phyloP scores from a whole-genome alignment of 2,797 vertebrate species.

The Tangara arthus region DNA sequence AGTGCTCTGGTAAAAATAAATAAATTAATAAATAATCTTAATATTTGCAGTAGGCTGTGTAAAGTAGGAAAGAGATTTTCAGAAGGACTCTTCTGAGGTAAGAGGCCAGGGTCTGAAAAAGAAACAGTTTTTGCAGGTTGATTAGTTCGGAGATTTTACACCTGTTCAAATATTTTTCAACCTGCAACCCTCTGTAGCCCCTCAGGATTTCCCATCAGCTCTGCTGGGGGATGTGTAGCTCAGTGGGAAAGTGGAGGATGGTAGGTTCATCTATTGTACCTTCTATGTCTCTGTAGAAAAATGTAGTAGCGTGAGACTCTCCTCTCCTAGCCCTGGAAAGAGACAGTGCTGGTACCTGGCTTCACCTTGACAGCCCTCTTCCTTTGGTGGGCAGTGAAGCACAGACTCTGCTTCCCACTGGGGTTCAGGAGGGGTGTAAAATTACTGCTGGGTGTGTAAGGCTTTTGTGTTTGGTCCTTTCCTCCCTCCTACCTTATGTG shows the following conservation, averaged over 20 bases:
- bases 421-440: neutral
- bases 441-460: neutral
- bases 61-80: neutral
- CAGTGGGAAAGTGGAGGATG: neutral
- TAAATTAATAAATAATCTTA: neutral
- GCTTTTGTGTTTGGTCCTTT: neutral
- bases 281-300: neutral
- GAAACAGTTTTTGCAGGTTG: neutral
- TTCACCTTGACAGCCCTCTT: neutral
- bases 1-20: neutral
- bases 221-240: rapidly evolving
- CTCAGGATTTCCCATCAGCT: neutral
- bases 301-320: neutral
- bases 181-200: neutral
- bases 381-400: neutral
- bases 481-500: neutral
- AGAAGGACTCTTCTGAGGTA: neutral
- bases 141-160: neutral
- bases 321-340: neutral
- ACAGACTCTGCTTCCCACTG: neutral
- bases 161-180: neutral
- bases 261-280: neutral
- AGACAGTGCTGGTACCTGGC: neutral
- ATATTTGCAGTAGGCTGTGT: neutral
- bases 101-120: neutral